These are phyloP conservation scores for Atta cephalotes DNA, from an alignment of 1,140 invertebrate species.

Conservation along the genomic window DNA sequence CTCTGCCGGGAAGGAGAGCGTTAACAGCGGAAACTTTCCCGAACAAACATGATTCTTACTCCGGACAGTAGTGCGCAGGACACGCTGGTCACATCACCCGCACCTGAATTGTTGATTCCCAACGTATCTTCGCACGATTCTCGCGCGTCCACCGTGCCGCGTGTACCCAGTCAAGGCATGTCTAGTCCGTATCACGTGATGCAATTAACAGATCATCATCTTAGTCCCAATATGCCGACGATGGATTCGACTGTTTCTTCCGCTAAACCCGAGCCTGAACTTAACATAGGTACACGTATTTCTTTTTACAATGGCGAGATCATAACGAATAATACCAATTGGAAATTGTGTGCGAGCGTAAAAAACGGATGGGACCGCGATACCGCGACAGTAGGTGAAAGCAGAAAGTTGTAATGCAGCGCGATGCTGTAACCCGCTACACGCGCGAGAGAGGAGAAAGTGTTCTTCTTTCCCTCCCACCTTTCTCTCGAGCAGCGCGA, in stretches of 20 bases:
- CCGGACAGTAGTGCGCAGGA: conserved; percentile 83
- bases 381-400: conserved; percentile 83
- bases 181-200: conserved; percentile 79
- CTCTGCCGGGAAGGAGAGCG: not conserved
- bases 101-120: conserved; percentile 77
- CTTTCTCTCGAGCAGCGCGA: conserved; percentile 64
- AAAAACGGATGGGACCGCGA: conserved; percentile 42
- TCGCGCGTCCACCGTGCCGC: conserved; percentile 69
- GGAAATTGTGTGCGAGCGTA: not conserved
- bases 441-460: conserved; percentile 83
- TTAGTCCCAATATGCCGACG: conserved; percentile 84
- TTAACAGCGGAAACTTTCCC: not conserved
- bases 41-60: conserved; percentile 81
- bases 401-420: conserved; percentile 85
- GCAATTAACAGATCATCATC: conserved; percentile 74
- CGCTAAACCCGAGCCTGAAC: conserved; percentile 87
- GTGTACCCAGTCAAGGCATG: conserved; percentile 76
- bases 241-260: conserved; percentile 88
- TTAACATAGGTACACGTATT: conserved; percentile 87
- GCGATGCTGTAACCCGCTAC: conserved; percentile 84
- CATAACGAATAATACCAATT: not conserved
- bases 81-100: conserved; percentile 67
- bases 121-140: conserved; percentile 72
- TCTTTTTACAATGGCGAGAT: not conserved
- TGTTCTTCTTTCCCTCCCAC: conserved; percentile 83